Percentiles rank a stretch among this genome's conserved stretches.
Evolutionary conservation across 1,140 invertebrate species (phyloP).

Genomic region (Saxidomus purpurata): DNA sequence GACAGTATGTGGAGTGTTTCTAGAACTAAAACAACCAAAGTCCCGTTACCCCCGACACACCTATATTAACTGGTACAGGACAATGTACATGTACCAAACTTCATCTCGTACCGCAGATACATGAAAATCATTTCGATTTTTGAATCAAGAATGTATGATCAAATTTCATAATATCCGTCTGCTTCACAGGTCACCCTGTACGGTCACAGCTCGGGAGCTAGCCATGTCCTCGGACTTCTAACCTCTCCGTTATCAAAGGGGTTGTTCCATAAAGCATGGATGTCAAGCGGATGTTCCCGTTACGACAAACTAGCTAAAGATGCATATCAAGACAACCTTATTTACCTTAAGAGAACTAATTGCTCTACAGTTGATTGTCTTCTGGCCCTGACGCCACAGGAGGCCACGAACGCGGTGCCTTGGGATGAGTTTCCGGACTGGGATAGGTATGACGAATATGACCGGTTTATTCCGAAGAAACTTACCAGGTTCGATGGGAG

Average conservation of each 20-base stretch:
- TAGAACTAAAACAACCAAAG: too few species aligned
- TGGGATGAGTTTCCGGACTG: constrained; percentile 71
- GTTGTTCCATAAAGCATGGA: constrained; percentile 66
- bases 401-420: constrained; percentile 61
- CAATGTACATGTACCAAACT: too few species aligned
- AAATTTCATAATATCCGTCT: too few species aligned
- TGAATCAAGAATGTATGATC: too few species aligned
- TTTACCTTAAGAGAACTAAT: constrained; percentile 73
- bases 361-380: constrained; percentile 74
- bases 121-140: too few species aligned
- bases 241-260: constrained; percentile 64
- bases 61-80: too few species aligned
- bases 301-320: constrained; percentile 52
- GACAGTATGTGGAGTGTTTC: too few species aligned
- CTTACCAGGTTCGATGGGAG: constrained; percentile 64
- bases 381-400: constrained; percentile 57
- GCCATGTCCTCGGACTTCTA: constrained; percentile 58
- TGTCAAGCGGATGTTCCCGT: constrained; percentile 54
- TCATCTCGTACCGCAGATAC: too few species aligned
- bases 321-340: constrained; percentile 68
- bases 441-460: constrained; percentile 62
- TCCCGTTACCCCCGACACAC: too few species aligned
- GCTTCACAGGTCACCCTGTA: constrained; percentile 71
- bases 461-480: constrained; percentile 62
- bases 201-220: constrained; percentile 72